Conservation (phyloP, 2,797 vertebrate genomes). For the Erethizon dorsatum region DNA sequence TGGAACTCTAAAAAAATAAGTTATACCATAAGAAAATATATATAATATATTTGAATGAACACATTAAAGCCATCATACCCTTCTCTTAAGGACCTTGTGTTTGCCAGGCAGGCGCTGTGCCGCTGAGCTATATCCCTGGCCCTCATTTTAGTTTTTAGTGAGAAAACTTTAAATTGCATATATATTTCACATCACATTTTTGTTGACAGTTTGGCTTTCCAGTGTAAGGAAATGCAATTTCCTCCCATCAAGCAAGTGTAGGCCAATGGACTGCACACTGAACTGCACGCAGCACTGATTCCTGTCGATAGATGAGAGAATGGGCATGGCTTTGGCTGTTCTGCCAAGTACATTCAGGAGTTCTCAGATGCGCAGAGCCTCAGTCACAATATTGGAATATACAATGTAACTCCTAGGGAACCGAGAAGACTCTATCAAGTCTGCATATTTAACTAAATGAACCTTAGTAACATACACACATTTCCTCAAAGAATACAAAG, state of each 20-base stretch:
- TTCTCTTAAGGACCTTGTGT: background rate
- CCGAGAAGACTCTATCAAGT: background rate
- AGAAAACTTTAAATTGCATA: background rate
- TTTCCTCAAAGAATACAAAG: background rate
- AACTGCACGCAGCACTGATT: background rate
- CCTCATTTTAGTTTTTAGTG: constrained; percentile 39
- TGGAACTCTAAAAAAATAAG: constrained; percentile 40
- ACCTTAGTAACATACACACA: background rate
- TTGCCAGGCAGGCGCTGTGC: no score
- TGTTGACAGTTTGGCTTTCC: background rate
- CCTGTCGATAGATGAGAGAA: background rate
- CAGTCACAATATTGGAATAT: background rate
- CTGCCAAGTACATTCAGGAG: background rate
- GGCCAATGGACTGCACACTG: background rate
- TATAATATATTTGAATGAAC: background rate
- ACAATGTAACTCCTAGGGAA: background rate
- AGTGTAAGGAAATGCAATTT: background rate
- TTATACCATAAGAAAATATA: background rate
- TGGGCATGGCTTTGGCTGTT: background rate
- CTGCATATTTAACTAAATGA: background rate
- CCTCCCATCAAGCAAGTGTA: background rate
- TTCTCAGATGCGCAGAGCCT: constrained; percentile 1
- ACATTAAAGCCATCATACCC: background rate
- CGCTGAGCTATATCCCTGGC: no score
- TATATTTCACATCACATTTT: background rate